These are phyloP conservation scores for Sacculina carcini DNA, from an alignment of 2,888 invertebrate species.

Conservation along the genomic window DNA sequence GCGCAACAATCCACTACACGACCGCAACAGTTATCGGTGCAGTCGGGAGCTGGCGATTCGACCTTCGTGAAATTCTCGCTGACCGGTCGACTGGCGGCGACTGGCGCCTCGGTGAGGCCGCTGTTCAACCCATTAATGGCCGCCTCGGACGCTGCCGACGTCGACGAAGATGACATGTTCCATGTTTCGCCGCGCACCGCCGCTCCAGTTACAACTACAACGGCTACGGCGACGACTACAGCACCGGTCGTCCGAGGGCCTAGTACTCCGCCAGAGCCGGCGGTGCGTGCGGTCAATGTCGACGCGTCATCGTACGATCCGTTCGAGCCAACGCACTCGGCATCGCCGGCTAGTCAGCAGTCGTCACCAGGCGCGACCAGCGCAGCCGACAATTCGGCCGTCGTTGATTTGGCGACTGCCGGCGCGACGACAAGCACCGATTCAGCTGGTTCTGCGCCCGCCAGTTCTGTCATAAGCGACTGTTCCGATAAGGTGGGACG, in stretches of 20 bases:
- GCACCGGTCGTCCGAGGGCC: neutral
- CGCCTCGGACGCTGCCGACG: too few species aligned
- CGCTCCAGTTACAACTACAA: neutral
- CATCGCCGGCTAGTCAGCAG: slow-evolving; percentile 28
- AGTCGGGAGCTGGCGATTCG: neutral
- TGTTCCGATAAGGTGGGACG: too few species aligned
- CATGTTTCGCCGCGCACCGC: neutral
- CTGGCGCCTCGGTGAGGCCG: neutral
- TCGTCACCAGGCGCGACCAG: slow-evolving; percentile 13
- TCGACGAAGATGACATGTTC: too few species aligned
- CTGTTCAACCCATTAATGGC: too few species aligned
- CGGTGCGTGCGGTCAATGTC: slow-evolving; percentile 9
- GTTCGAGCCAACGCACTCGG: slow-evolving; percentile 64
- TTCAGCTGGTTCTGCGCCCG: too few species aligned
- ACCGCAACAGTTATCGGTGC: too few species aligned
- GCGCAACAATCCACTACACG: slow-evolving; percentile 32
- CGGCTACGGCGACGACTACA: neutral
- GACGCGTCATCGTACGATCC: slow-evolving; percentile 78
- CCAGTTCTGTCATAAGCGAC: too few species aligned
- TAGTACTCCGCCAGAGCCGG: neutral
- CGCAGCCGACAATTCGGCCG: too few species aligned
- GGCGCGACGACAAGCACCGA: too few species aligned
- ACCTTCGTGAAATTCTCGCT: neutral
- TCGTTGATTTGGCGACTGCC: too few species aligned
- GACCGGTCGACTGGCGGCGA: neutral